phyloP scores from a whole-genome alignment of 2,888 invertebrate genomes.

The Cephus pygmeus region DNA sequence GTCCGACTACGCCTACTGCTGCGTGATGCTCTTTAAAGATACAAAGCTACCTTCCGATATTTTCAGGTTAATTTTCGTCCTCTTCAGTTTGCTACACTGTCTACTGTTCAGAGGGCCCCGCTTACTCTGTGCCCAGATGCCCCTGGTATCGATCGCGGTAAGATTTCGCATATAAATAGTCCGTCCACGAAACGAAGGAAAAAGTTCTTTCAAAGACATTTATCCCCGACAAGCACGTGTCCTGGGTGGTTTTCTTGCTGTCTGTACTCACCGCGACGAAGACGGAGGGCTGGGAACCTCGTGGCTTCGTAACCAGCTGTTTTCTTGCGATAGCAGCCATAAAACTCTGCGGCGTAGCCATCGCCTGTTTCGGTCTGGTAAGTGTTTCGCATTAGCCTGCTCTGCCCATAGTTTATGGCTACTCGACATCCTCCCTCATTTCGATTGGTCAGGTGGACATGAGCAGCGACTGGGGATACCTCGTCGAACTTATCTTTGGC shows the following conservation, averaged over 20 bases:
- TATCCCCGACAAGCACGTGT: slow-evolving; percentile 17
- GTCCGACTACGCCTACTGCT: neutral
- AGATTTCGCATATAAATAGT: neutral
- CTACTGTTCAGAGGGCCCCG: slow-evolving; percentile 13
- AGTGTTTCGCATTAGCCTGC: slow-evolving; percentile 5
- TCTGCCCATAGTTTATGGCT: too few species aligned
- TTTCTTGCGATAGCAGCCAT: slow-evolving; percentile 25
- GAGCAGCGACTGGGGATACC: slow-evolving; percentile 25
- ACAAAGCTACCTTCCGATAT: too few species aligned
- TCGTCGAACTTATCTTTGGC: slow-evolving; percentile 25
- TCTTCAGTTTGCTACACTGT: neutral
- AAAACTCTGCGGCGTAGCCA: slow-evolving; percentile 18
- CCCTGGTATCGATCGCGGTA: slow-evolving; percentile 15
- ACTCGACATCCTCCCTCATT: too few species aligned
- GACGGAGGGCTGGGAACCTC: slow-evolving; percentile 24
- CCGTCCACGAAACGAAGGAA: too few species aligned
- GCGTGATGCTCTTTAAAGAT: too few species aligned
- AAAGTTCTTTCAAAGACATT: neutral
- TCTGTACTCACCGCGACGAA: slow-evolving; percentile 20
- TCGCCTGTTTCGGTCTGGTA: slow-evolving; percentile 22
- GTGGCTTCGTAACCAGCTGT: slow-evolving; percentile 23
- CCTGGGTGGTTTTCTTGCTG: slow-evolving; percentile 22
- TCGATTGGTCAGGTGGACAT: slow-evolving; percentile 23
- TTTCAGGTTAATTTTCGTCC: too few species aligned
- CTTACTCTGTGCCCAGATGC: slow-evolving; percentile 19